Base-by-base conservation (phyloP, 2,888 invertebrate species). In the Acronicta psi region DNA sequence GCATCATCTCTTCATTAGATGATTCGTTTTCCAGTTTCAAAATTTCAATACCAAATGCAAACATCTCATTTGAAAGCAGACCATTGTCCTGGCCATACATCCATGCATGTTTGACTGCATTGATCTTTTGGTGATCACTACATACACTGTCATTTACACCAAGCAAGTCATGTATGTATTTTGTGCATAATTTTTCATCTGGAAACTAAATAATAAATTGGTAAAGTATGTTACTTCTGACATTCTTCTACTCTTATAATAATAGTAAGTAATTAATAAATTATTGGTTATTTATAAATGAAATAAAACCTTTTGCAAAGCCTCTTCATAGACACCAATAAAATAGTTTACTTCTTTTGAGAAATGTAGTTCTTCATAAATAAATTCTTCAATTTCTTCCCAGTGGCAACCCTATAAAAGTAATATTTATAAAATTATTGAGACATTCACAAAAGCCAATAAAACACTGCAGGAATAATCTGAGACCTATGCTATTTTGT, bases 71-170 rank as follows among this genome's bases (percentile, higher is more conserved):
- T 3, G 83, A 80, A 2, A 94, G 82, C 9, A 93, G 57, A 9
- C 86, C 89, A 77, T 85, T 86, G 37, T 89, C 87, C 63, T 90
- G 88, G 0, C 92, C 91, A 65, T 83, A 88, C 69, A 80, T 79
- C 93, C 93, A 94, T 2, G 91, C 92, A 18, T 85, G 84, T 77
- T 91, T 92, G 5, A 94, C 90, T 1, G 86, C 87, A 41, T 67
- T 70, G 43, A 93, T 85, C 69, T 87, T 93, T 54, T 90, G 87
- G 25, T 69, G 46, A 14, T 89, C 88, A 17, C 79, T 81, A 55
- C 90, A 91, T 4, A 87, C 50, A 59, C 56, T 78, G 0, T 88
- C 88, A 59, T 72, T 83, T 16, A 86, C 64, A 45, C 85, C 79
- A 0, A 94, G 82, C 14, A 93, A 73, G 3, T 80, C 81, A 69